Evolutionary conservation across 2,888 invertebrate genomes (phyloP).

Genomic region (Mayetiola destructor): DNA sequence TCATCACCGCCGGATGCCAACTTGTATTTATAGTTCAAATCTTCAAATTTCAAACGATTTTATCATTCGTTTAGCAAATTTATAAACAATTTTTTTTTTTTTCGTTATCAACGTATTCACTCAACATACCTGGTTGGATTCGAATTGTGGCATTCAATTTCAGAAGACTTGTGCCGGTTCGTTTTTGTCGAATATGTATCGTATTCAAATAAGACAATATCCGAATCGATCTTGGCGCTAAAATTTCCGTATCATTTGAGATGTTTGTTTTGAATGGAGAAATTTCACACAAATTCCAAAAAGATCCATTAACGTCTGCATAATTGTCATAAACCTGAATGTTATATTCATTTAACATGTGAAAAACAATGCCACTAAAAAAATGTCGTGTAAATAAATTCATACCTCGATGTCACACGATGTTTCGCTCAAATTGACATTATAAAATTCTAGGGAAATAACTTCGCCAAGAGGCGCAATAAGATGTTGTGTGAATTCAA

Average conservation of each 20-base stretch:
- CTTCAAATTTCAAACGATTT: slow-evolving; percentile 28
- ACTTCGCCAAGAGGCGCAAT: slow-evolving; percentile 41
- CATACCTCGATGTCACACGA: slow-evolving; percentile 40
- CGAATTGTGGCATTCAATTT: slow-evolving; percentile 47
- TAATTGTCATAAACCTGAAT: slow-evolving; percentile 49
- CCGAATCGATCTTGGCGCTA: slow-evolving; percentile 35
- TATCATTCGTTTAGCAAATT: neutral
- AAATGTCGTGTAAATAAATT: neutral
- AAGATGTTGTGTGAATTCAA: slow-evolving; percentile 42
- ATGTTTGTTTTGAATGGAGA: slow-evolving; percentile 19
- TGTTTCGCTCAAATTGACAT: slow-evolving; percentile 35
- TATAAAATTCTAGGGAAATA: slow-evolving; percentile 38
- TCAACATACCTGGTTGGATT: slow-evolving; percentile 40
- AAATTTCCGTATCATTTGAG: slow-evolving; percentile 20
- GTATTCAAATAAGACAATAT: slow-evolving; percentile 56
- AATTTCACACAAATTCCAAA: slow-evolving; percentile 48
- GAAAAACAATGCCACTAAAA: neutral
- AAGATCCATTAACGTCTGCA: slow-evolving; percentile 53
- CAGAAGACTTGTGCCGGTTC: slow-evolving; percentile 31
- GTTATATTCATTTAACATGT: neutral
- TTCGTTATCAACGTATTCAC: neutral
- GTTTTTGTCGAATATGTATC: slow-evolving; percentile 43
- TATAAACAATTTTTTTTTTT: slow-evolving; percentile 1
- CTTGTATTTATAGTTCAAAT: slow-evolving; percentile 49
- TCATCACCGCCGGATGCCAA: slow-evolving; percentile 44